Percentiles rank a stretch among this genome's conserved stretches.
These are phyloP conservation scores for Brachyptera putata DNA, from an alignment of 2,888 invertebrate genomes.

Conservation along the genomic window DNA sequence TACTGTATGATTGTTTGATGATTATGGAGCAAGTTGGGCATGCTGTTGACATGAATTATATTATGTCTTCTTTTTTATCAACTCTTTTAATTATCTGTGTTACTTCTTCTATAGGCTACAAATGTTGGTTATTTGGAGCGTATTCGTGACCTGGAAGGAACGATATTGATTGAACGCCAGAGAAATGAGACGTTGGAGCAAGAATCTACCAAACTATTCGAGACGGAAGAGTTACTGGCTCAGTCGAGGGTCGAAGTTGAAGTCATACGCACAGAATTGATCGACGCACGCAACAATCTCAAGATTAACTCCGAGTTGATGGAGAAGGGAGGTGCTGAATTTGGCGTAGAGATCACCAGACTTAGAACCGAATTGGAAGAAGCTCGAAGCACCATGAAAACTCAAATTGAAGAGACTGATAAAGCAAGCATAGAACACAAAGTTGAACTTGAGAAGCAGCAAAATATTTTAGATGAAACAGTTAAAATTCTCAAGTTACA, in stretches of 20 bases:
- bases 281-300: slow-evolving; percentile 37
- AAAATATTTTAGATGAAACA: slow-evolving; percentile 26
- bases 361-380: slow-evolving; percentile 25
- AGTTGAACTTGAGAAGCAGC: slow-evolving; percentile 43
- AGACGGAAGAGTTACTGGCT: slow-evolving; percentile 58
- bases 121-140: slow-evolving; percentile 47
- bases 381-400: slow-evolving; percentile 42
- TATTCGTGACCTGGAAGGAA: slow-evolving; percentile 50
- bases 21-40: too few relatives aligned
- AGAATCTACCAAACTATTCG: slow-evolving; percentile 57
- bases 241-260: slow-evolving; percentile 40
- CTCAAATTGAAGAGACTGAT: slow-evolving; percentile 52
- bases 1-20: too few relatives aligned
- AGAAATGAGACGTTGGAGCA: slow-evolving; percentile 48
- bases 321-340: slow-evolving; percentile 25
- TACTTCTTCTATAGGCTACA: slow-evolving; percentile 46
- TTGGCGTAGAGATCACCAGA: slow-evolving; percentile 20
- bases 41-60: too few relatives aligned
- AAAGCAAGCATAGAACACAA: slow-evolving; percentile 50
- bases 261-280: slow-evolving; percentile 57
- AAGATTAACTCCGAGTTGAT: slow-evolving; percentile 29
- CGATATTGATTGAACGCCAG: slow-evolving; percentile 46
- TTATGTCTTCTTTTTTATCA: too few relatives aligned
- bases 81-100: too few relatives aligned
- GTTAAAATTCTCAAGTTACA: slow-evolving; percentile 35